These are phyloP conservation scores for Chaetorhynchus papuensis DNA, from an alignment of 2,113 vertebrate species.

Conservation along the genomic window DNA sequence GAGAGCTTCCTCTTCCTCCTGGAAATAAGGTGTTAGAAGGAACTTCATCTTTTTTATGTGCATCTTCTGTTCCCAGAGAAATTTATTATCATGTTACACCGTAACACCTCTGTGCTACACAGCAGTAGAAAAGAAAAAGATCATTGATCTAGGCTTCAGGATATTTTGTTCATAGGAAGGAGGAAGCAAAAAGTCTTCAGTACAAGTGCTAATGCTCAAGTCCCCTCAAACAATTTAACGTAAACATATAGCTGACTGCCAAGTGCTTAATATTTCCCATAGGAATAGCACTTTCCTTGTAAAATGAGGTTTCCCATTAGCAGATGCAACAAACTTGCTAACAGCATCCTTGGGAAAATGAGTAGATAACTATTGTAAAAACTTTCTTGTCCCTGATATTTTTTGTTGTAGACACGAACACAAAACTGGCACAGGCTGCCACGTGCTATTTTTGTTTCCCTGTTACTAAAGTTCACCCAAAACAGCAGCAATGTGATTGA, in stretches of 20 bases:
- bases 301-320: not conserved
- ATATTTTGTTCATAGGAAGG: not conserved
- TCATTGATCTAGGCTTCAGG: not conserved
- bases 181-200: not conserved
- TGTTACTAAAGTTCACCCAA: not conserved
- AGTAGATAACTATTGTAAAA: not conserved
- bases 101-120: not conserved
- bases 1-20: not conserved
- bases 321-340: not conserved
- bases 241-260: not conserved
- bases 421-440: not conserved
- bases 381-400: not conserved
- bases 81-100: not conserved
- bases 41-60: not conserved
- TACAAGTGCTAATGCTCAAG: not conserved
- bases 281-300: not conserved
- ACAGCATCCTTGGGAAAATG: not conserved
- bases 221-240: not conserved
- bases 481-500: not conserved
- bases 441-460: not conserved
- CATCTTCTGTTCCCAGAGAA: not conserved
- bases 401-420: not conserved
- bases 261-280: not conserved
- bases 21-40: not conserved
- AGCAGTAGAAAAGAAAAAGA: not conserved